Percentiles rank a stretch among this genome's conserved stretches.
Conservation (phyloP, 2,797 vertebrate genomes). For the Muscicapa striata region DNA sequence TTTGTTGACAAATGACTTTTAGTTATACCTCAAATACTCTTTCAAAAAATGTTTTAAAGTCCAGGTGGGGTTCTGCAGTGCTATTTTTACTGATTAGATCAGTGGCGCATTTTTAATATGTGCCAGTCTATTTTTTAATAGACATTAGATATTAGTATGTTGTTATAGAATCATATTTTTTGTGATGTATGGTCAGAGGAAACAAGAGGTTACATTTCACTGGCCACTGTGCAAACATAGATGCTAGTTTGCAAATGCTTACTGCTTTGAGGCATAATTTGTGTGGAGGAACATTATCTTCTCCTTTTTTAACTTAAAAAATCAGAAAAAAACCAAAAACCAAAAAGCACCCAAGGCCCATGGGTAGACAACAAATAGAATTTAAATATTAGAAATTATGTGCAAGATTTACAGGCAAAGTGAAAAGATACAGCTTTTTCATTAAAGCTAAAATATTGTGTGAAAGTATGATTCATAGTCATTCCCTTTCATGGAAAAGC, state of each 20-base stretch:
- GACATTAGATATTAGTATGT: background rate
- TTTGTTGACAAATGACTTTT: background rate
- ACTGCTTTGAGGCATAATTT: background rate
- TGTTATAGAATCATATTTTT: background rate
- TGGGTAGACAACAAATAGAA: background rate
- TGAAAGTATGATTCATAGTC: background rate
- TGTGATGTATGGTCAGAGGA: background rate
- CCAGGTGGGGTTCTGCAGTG: background rate
- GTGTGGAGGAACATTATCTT: background rate
- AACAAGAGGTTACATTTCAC: background rate
- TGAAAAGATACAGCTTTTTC: background rate
- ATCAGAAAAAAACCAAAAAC: background rate
- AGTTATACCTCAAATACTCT: background rate
- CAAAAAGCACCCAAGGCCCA: background rate
- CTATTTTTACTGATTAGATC: background rate
- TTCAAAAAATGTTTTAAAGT: background rate
- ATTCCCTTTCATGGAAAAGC: background rate
- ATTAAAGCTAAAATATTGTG: background rate
- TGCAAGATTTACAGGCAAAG: background rate
- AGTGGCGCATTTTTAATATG: background rate
- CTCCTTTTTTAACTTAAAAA: background rate
- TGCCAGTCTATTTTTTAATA: background rate
- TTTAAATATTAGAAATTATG: background rate
- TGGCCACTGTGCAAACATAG: background rate
- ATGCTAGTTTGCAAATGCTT: background rate